Evolutionary conservation across 2,797 vertebrate species (phyloP).

Genomic region (Anguilla megastoma): DNA sequence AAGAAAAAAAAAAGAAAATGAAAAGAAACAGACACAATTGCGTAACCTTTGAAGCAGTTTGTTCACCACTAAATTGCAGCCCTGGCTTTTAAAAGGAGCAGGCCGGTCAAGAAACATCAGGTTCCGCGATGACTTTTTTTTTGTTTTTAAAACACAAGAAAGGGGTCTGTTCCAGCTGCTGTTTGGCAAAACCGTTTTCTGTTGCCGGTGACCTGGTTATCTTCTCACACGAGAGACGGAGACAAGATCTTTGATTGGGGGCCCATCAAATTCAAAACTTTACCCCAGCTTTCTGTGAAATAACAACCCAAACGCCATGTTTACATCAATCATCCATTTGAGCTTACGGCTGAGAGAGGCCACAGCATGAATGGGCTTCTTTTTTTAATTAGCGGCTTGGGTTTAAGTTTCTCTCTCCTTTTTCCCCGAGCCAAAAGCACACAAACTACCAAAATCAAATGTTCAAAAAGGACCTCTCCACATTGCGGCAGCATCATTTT

Average conservation of each 20-base stretch:
- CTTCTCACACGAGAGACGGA: slow-evolving; percentile 40
- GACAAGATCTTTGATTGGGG: slow-evolving; percentile 34
- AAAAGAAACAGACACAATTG: slow-evolving; percentile 68
- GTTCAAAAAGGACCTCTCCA: not conserved
- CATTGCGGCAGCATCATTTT: not conserved
- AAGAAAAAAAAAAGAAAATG: slow-evolving; percentile 51
- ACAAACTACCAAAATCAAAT: not conserved
- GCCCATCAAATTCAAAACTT: slow-evolving; percentile 22
- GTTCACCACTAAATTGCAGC: slow-evolving; percentile 67
- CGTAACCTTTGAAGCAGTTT: slow-evolving; percentile 62
- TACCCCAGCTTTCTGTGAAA: slow-evolving; percentile 18
- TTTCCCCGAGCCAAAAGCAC: not conserved
- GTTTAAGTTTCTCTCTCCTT: not conserved
- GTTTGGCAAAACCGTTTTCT: slow-evolving; percentile 39
- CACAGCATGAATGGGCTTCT: not conserved
- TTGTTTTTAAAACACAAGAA: slow-evolving; percentile 41
- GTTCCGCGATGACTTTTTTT: slow-evolving; percentile 28
- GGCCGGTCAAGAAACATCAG: slow-evolving; percentile 51
- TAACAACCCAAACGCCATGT: slow-evolving; percentile 12
- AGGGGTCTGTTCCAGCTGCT: slow-evolving; percentile 40
- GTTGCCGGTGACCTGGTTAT: slow-evolving; percentile 43
- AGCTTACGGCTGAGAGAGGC: not conserved
- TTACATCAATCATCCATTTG: slow-evolving; percentile 1
- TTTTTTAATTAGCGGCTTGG: not conserved
- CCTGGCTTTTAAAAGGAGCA: slow-evolving; percentile 66